These are phyloP conservation scores for Oceanodroma leucorhoa DNA, from an alignment of 2,797 vertebrate species.

Conservation along the genomic window DNA sequence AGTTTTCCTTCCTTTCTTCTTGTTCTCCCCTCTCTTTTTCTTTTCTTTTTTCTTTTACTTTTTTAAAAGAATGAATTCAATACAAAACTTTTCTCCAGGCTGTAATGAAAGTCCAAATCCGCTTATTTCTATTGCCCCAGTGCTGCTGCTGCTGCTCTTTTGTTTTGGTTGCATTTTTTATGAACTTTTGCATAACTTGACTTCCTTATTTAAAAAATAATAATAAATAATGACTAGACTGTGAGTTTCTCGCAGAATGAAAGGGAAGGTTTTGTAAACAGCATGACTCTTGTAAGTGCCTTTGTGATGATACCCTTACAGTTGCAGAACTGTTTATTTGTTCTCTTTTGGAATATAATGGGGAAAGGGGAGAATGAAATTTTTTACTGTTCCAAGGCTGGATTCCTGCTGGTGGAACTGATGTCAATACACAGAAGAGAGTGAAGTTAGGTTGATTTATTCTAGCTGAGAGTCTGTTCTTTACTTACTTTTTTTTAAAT, in stretches of 20 bases:
- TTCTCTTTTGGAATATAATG: constrained; percentile 25
- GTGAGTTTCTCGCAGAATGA: background rate
- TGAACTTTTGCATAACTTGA: background rate
- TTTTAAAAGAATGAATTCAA: constrained; percentile 55
- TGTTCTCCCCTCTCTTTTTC: background rate
- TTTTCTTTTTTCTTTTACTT: too few relatives aligned
- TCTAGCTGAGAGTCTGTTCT: background rate
- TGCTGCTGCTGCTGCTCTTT: background rate
- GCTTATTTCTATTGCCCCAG: background rate
- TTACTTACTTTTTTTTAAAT: background rate
- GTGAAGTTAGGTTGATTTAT: background rate
- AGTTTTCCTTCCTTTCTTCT: constrained; percentile 62
- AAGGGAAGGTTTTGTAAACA: background rate
- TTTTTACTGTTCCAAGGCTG: background rate
- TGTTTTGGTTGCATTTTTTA: background rate
- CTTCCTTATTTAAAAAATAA: background rate
- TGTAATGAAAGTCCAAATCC: constrained; percentile 18
- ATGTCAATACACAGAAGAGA: background rate
- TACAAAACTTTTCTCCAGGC: constrained; percentile 47
- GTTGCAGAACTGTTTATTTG: constrained; percentile 12
- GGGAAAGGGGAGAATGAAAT: background rate
- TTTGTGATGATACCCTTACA: background rate
- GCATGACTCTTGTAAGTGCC: background rate
- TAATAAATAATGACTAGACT: background rate
- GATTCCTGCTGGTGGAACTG: background rate